Evolutionary conservation across 2,888 invertebrate species (phyloP).

Genomic region (Lasioglossum figueresi): DNA sequence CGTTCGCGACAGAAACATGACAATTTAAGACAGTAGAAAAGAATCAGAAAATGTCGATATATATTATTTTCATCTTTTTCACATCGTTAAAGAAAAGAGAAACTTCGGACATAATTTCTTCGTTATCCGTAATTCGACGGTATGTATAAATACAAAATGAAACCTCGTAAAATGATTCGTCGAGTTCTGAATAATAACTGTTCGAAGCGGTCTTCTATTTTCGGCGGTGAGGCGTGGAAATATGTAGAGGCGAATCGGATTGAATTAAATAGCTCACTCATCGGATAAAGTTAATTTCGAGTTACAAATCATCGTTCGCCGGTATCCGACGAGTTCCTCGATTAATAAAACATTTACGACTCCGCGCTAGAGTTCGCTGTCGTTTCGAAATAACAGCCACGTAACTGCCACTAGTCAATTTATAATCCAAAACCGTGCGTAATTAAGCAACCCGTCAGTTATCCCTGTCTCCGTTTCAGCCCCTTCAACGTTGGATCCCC

Average conservation of each 20-base stretch:
- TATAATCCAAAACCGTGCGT: slow-evolving; percentile 7
- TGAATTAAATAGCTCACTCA: not conserved
- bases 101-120: too few species aligned
- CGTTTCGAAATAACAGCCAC: slow-evolving; percentile 8
- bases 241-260: not conserved
- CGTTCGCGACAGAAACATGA: not conserved
- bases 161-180: not conserved
- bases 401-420: slow-evolving; percentile 1
- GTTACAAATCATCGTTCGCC: not conserved
- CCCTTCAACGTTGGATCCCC: not conserved
- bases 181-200: not conserved
- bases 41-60: too few species aligned
- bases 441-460: slow-evolving; percentile 14
- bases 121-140: too few species aligned
- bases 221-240: not conserved
- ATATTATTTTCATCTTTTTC: too few species aligned
- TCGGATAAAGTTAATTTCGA: slow-evolving; percentile 5
- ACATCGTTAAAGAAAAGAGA: too few species aligned
- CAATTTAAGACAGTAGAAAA: too few species aligned
- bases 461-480: slow-evolving; percentile 7
- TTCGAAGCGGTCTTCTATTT: not conserved
- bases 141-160: not conserved
- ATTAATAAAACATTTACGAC: slow-evolving; percentile 14
- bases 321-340: not conserved
- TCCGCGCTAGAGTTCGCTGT: not conserved